A percentile compares a stretch with the other conserved stretches of the same genome.
These are phyloP conservation scores for Troides aeacus DNA, from an alignment of 2,888 invertebrate genomes.

Conservation along the genomic window DNA sequence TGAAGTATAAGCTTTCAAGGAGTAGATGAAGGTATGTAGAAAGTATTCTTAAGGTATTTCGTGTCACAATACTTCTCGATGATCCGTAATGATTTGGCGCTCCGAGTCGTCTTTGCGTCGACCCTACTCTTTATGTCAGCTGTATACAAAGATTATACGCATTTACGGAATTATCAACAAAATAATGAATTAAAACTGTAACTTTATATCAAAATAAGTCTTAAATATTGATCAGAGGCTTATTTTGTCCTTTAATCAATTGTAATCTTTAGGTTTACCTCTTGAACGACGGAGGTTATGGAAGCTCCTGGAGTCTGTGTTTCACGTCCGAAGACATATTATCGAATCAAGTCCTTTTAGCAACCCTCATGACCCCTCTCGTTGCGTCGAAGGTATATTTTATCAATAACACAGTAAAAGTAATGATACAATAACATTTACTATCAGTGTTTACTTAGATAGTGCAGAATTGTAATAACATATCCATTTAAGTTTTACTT, in stretches of 20 bases:
- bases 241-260: slow-evolving; percentile 47
- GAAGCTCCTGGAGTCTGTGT: slow-evolving; percentile 66
- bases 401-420: slow-evolving; percentile 41
- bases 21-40: slow-evolving; percentile 83
- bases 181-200: slow-evolving; percentile 72
- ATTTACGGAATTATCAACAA: slow-evolving; percentile 57
- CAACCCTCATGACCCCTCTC: slow-evolving; percentile 71
- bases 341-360: slow-evolving; percentile 60
- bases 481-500: slow-evolving; percentile 39
- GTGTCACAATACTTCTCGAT: slow-evolving; percentile 34
- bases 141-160: slow-evolving; percentile 79
- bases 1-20: slow-evolving; percentile 75
- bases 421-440: slow-evolving; percentile 58
- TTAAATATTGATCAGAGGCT: slow-evolving; percentile 41
- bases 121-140: slow-evolving; percentile 76
- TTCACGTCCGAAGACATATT: slow-evolving; percentile 67
- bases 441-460: slow-evolving; percentile 67
- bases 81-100: slow-evolving; percentile 60
- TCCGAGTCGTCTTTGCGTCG: slow-evolving; percentile 62
- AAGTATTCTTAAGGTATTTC: slow-evolving; percentile 42
- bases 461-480: slow-evolving; percentile 45
- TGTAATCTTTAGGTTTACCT: slow-evolving; percentile 67
- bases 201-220: slow-evolving; percentile 49
- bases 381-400: slow-evolving; percentile 65
- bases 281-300: slow-evolving; percentile 74